Base-by-base conservation (phyloP, 2,113 vertebrate genomes). In the Phaethornis superciliosus region DNA sequence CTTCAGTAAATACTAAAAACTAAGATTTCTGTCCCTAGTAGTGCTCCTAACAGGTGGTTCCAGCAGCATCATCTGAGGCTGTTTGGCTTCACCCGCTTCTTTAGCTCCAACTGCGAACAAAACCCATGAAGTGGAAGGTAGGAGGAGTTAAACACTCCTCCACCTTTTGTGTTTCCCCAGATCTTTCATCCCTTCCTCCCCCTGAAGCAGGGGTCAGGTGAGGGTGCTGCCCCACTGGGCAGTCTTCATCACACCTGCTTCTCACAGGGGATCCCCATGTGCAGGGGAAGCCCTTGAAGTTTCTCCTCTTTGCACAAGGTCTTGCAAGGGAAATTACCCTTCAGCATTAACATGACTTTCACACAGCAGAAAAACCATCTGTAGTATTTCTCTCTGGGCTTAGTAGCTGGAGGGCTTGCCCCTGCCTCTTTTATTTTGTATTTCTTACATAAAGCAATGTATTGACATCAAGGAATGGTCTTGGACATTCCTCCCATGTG, bases 251-350 rank as follows among this genome's bases (percentile, higher is more conserved):
- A 46, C 35, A 54, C 44, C 28, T 63, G 64, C 49, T 26, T 70
- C 72, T 44, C 3, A 0, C 0, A 1, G 44, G 42, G 32, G 7
- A 32, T 67, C 9, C 14, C 14, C 8, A 0, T 10, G 4, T 37
- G 49, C 33, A 27, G 44, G 35, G n/a, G 19, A 89, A 85, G 9
- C 24, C 23, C 18, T 63, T 74, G 60, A 62, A 21, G 12, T 64
- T 92, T 86, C n/a, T n/a, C 26, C 51, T 89, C 49, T 74, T 77
- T n/a, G 44, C 33, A 52, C 17, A 30, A 15, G n/a, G n/a, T n/a
- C n/a, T n/a, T n/a, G 58, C 2, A 3, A 74, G 51, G 55, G 12
- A 90, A 77, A 23, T 83, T 74, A 33, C 47, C 44, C 42, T 56
- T 69, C 30, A 63, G 44, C 20, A 19, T 77, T 75, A 81, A 54